Evolutionary conservation across 1,140 invertebrate species (phyloP).

Genomic region (Drosophila tristis): DNA sequence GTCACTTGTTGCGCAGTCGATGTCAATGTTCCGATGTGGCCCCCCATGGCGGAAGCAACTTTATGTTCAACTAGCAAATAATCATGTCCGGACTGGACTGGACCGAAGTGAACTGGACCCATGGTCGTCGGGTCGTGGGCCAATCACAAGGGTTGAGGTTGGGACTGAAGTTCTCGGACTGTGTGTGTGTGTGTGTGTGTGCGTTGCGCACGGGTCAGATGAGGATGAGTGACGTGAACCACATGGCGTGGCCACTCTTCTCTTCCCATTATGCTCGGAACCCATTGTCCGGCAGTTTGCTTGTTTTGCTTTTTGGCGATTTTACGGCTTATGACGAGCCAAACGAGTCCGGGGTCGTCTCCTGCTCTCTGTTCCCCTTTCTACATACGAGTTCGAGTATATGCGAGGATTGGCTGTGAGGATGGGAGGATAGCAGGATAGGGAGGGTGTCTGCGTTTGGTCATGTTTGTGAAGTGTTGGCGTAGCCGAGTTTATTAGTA

Average conservation of each 20-base stretch:
- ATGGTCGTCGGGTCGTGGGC: conserved; percentile 37
- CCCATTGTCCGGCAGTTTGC: conserved; percentile 72
- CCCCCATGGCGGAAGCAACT: conserved; percentile 37
- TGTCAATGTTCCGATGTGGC: conserved; percentile 22
- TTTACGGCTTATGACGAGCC: conserved; percentile 80
- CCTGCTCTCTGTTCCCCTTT: conserved; percentile 18
- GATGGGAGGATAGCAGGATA: neutral
- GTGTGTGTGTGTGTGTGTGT: no score
- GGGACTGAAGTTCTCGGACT: neutral
- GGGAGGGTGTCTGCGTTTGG: conserved; percentile 14
- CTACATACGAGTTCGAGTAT: no score
- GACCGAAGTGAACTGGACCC: conserved; percentile 18
- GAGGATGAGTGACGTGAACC: conserved; percentile 76
- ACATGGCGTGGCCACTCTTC: conserved; percentile 49
- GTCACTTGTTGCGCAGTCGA: conserved; percentile 76
- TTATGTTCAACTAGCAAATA: conserved; percentile 83
- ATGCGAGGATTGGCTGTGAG: no score
- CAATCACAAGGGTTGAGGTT: conserved; percentile 36
- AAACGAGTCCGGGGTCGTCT: conserved; percentile 23
- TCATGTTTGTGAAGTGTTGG: conserved; percentile 62
- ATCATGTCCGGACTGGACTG: conserved; percentile 66
- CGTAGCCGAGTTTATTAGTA: conserved; percentile 78
- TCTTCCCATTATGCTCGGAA: conserved; percentile 34
- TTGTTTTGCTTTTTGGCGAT: conserved; percentile 80
- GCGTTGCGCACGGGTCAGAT: conserved; percentile 48